phyloP scores from a whole-genome alignment of 2,888 invertebrate species.

The Trilocha varians region DNA sequence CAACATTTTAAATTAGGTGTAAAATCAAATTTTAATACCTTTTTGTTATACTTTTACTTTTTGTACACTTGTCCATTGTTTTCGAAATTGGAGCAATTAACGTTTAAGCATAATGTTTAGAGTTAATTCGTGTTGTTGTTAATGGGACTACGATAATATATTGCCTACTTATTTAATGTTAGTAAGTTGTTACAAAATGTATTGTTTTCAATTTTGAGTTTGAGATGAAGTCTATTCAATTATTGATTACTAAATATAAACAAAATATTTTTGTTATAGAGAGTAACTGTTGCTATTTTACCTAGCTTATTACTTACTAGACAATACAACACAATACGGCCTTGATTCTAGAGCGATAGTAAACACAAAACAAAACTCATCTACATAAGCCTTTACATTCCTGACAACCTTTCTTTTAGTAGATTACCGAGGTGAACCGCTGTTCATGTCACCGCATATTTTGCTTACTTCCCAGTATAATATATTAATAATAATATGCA shows the following conservation, averaged over 20 bases:
- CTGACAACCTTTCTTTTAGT: conserved; percentile 44
- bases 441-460: conserved; percentile 2
- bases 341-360: conserved; percentile 13
- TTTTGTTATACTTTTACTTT: too few species aligned
- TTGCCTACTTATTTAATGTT: neutral
- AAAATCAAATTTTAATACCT: too few species aligned
- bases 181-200: neutral
- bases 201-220: too few species aligned
- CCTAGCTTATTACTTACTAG: too few species aligned
- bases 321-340: neutral
- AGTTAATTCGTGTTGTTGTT: neutral
- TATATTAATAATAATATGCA: too few species aligned
- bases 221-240: too few species aligned
- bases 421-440: conserved; percentile 44
- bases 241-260: too few species aligned
- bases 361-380: conserved; percentile 18
- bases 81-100: conserved; percentile 16
- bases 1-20: too few species aligned
- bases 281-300: too few species aligned
- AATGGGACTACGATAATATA: neutral
- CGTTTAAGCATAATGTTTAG: neutral
- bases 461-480: too few species aligned
- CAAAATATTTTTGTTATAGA: too few species aligned
- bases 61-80: neutral
- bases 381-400: conserved; percentile 24